Evolutionary conservation across 2,113 vertebrate genomes (phyloP).

Genomic region (Thamnophis sirtalis): DNA sequence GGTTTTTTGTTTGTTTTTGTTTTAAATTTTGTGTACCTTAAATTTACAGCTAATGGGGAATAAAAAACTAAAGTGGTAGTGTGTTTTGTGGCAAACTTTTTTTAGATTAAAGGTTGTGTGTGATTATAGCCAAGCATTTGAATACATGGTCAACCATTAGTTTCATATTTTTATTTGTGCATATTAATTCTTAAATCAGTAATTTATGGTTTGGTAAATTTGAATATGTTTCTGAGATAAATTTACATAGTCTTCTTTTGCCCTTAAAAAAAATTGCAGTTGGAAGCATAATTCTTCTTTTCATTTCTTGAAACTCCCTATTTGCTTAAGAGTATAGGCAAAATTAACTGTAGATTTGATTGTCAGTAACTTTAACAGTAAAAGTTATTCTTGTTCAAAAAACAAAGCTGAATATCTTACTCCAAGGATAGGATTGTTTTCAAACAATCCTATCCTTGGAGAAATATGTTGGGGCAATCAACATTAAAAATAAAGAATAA

Average conservation of each 20-base stretch:
- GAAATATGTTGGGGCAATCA: not conserved
- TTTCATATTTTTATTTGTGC: constrained; percentile 34
- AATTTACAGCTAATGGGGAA: constrained; percentile 61
- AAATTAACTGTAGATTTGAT: not conserved
- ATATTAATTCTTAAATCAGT: constrained; percentile 36
- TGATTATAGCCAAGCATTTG: constrained; percentile 40
- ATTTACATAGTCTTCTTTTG: not conserved
- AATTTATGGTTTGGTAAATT: constrained; percentile 30
- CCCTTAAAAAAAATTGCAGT: not conserved
- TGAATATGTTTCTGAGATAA: constrained; percentile 23
- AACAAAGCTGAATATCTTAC: not conserved
- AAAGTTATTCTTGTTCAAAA: not conserved
- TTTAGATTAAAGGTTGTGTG: constrained; percentile 39
- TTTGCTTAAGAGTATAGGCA: not conserved
- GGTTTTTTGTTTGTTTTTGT: not conserved
- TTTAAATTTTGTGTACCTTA: constrained; percentile 28
- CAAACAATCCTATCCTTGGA: no score
- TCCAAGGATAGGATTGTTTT: not conserved
- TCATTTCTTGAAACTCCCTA: not conserved
- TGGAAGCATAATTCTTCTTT: not conserved
- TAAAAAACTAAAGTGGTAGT: constrained; percentile 59
- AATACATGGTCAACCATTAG: constrained; percentile 24
- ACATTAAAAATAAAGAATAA: not conserved
- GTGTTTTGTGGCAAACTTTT: constrained; percentile 57
- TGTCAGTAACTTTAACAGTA: not conserved